Conservation (phyloP, 1,140 invertebrate genomes). For the Temnothorax curvispinosus region DNA sequence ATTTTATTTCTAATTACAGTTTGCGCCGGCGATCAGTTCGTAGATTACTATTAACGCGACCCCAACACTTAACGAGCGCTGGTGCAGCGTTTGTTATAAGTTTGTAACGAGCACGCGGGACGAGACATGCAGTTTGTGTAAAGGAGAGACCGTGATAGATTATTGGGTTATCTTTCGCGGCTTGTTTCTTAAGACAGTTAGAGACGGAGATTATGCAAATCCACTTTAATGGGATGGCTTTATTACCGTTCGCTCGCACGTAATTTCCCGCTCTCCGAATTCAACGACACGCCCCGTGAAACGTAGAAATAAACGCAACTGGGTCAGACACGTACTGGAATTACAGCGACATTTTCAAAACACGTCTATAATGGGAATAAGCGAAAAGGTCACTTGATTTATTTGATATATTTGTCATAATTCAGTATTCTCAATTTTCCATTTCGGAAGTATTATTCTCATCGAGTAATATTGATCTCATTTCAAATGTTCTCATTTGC, state of each 20-base stretch:
- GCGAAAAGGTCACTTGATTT: background rate
- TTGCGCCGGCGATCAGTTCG: background rate
- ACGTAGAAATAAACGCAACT: slow-evolving; percentile 27
- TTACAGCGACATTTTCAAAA: background rate
- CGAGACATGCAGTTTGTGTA: slow-evolving; percentile 12
- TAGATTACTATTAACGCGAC: slow-evolving; percentile 19
- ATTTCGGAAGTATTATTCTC: background rate
- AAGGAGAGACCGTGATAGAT: slow-evolving; percentile 51
- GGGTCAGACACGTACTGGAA: slow-evolving; percentile 11
- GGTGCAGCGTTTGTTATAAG: slow-evolving; percentile 28
- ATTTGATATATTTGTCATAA: background rate
- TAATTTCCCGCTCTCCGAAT: slow-evolving; percentile 42
- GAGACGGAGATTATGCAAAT: slow-evolving; percentile 68
- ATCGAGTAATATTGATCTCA: background rate
- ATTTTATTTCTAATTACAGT: background rate
- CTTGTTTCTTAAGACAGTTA: slow-evolving; percentile 69
- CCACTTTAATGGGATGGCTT: slow-evolving; percentile 52
- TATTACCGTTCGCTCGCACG: slow-evolving; percentile 48
- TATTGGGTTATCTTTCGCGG: slow-evolving; percentile 59
- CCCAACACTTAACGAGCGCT: background rate
- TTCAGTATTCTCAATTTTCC: background rate
- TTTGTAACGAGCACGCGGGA: slow-evolving; percentile 19
- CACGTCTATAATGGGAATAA: background rate
- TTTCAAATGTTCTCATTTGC: background rate
- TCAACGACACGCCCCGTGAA: slow-evolving; percentile 23